Base-by-base conservation (phyloP, 2,888 invertebrate species). In the Leptarthrus brevirostris region DNA sequence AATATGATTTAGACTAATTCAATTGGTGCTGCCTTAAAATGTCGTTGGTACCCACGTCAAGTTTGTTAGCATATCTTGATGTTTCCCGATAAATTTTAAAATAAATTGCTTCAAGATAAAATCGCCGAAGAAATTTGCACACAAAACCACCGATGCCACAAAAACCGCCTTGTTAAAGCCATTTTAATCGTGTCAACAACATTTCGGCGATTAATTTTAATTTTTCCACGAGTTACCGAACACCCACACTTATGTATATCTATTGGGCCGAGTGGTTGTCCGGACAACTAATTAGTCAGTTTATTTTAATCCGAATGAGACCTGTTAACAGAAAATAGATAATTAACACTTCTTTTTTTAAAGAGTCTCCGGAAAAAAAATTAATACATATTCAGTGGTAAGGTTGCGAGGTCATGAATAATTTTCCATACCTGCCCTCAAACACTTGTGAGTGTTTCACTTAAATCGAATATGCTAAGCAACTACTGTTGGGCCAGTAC, bases 391-490 rank as follows among this genome's bases (percentile, higher is more conserved):
- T 69, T 69, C 69, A 47, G 34, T 16, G 26, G 18, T 18, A 18
- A 49, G 52, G 52, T 69, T 52, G 49, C 69, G 69, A 22, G 69
- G 69, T 52, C 69, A 49, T 69, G 69, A 49, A 69, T 69, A 69
- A 52, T 69, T 69, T 69, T 69, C 52, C 44, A 64, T 49, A 69
- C 49, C 26, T 69, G 49, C 69, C 49, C 52, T 18, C 8, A 49
- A 24, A 52, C 30, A 24, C 52, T 49, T 54, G n/a, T 4, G 8
- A 4, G 30, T 14, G 30, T 54, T 54, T 54, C 54, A 30, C 54
- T 26, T 24, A 14, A 54, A 26, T 24, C 20, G 18, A 52, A 52
- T 52, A 52, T 52, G 52, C 52, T 52, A 52, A 52, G 14, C 52
- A 18, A 52, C 52, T 52, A 52, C 52, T 22, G 52, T 52, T 52